phyloP scores from a whole-genome alignment of 2,113 vertebrate genomes.

The Craseonycteris thonglongyai region DNA sequence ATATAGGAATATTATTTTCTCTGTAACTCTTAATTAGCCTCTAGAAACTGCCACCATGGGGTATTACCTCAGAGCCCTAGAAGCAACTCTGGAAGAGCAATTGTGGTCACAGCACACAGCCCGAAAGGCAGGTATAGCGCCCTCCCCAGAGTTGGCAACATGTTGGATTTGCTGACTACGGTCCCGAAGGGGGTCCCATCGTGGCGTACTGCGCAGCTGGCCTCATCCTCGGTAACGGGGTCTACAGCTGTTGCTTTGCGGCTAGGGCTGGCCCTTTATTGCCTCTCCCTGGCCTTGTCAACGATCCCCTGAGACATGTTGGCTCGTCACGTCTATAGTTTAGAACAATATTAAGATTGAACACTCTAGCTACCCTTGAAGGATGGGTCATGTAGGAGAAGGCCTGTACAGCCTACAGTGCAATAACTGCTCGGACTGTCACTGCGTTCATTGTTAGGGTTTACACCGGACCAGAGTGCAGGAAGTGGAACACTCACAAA shows the following conservation, averaged over 20 bases:
- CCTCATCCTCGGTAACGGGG: slow-evolving; percentile 18
- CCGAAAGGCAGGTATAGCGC: neutral
- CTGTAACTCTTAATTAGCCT: slow-evolving; percentile 40
- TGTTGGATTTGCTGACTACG: neutral
- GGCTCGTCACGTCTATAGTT: slow-evolving; percentile 15
- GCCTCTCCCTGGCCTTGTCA: slow-evolving; percentile 5
- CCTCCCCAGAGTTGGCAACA: neutral
- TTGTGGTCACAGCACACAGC: neutral
- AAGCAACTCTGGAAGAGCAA: neutral
- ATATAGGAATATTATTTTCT: slow-evolving; percentile 30
- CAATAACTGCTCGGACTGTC: slow-evolving; percentile 7
- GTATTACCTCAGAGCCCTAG: neutral
- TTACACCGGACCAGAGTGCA: neutral
- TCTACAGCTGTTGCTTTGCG: neutral
- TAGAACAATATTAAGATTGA: slow-evolving; percentile 16
- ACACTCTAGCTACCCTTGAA: slow-evolving; percentile 25
- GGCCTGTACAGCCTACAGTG: neutral
- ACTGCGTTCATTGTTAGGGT: neutral
- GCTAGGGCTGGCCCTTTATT: neutral
- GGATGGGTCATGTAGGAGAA: neutral
- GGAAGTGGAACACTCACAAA: neutral
- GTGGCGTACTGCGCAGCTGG: neutral
- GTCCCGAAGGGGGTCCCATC: neutral
- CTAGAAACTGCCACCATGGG: slow-evolving; percentile 29
- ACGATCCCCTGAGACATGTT: neutral